phyloP scores from a whole-genome alignment of 1,140 invertebrate genomes.

The Calosoma granatense region DNA sequence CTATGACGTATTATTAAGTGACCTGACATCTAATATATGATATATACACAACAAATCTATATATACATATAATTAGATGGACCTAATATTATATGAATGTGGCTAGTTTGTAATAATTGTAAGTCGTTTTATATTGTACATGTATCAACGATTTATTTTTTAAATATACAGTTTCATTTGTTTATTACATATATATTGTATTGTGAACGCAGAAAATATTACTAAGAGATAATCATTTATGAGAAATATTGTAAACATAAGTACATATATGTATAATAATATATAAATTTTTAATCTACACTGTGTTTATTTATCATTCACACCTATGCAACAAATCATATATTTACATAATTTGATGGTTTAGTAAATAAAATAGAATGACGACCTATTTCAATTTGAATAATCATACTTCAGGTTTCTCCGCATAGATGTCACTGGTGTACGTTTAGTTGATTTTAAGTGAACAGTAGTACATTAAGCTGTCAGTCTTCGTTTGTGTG shows the following conservation, averaged over 20 bases:
- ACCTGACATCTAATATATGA: slow-evolving; percentile 6
- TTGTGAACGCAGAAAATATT: slow-evolving; percentile 6
- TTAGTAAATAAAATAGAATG: not conserved
- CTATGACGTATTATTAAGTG: not conserved
- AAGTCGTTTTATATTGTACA: not conserved
- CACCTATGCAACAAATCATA: not conserved
- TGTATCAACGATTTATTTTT: not conserved
- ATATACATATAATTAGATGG: not conserved
- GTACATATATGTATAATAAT: slow-evolving; percentile 6
- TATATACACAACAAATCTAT: not conserved
- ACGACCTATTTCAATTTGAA: not conserved
- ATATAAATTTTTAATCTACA: slow-evolving; percentile 7
- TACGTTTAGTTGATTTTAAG: too few species aligned
- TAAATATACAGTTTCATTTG: not conserved
- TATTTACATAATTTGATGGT: not conserved
- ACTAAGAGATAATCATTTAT: not conserved
- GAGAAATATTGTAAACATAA: slow-evolving; percentile 1
- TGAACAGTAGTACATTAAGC: too few species aligned
- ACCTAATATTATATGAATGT: slow-evolving; percentile 3
- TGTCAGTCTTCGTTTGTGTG: too few species aligned
- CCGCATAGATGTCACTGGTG: not conserved
- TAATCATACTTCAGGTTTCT: not conserved
- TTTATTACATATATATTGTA: not conserved
- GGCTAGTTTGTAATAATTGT: not conserved
- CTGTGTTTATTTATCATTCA: not conserved